These are phyloP conservation scores for Chirona hameri DNA, from an alignment of 2,888 invertebrate genomes.

Conservation along the genomic window DNA sequence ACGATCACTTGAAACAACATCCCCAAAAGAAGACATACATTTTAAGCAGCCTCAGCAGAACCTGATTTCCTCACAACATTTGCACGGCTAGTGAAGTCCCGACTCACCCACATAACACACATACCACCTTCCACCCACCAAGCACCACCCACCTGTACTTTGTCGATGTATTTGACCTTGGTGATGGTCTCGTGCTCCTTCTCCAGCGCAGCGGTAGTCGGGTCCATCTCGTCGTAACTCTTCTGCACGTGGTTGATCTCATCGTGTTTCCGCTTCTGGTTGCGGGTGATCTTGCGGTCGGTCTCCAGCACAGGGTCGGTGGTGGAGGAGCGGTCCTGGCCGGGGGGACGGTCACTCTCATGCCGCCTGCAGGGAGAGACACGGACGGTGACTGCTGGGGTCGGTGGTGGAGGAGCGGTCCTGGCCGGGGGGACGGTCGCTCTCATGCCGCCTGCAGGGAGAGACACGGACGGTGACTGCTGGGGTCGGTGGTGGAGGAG, in stretches of 20 bases:
- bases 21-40: conserved; percentile 32
- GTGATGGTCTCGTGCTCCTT: conserved; percentile 94
- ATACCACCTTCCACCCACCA: neutral
- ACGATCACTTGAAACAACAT: too few species aligned
- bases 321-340: neutral
- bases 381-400: too few species aligned
- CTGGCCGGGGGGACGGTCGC: too few species aligned
- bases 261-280: conserved; percentile 67
- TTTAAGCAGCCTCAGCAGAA: conserved; percentile 33
- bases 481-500: too few species aligned
- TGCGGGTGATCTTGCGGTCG: conserved; percentile 47
- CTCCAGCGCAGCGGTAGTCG: conserved; percentile 93
- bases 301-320: conserved; percentile 28
- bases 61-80: too few species aligned
- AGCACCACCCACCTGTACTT: conserved; percentile 73
- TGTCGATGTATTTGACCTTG: conserved; percentile 91
- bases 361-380: too few species aligned
- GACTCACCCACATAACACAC: too few species aligned
- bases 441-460: too few species aligned
- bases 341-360: too few species aligned
- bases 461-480: too few species aligned
- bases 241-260: conserved; percentile 93
- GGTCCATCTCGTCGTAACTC: conserved; percentile 92
- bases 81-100: too few species aligned
- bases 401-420: too few species aligned